Conservation (phyloP, 2,113 vertebrate species). For the Clarias batrachus region DNA sequence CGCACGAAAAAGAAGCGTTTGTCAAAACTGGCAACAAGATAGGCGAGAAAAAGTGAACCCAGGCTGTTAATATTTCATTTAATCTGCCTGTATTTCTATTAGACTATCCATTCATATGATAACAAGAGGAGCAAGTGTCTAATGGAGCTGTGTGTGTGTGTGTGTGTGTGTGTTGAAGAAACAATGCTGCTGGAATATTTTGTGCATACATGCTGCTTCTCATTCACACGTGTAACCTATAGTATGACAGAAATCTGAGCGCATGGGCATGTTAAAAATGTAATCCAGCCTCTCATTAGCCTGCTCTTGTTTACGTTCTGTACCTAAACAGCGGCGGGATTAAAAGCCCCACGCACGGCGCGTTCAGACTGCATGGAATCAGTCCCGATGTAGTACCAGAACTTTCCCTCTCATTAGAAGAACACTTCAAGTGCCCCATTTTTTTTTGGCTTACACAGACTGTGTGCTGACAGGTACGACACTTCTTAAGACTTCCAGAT, state of each 20-base stretch:
- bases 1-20: constrained; percentile 20
- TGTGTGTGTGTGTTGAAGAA: neutral
- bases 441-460: constrained; percentile 68
- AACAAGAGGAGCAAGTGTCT: constrained; percentile 20
- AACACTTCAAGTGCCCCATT: constrained; percentile 73
- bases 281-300: constrained; percentile 43
- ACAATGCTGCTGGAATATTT: neutral
- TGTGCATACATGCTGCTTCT: neutral
- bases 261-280: constrained; percentile 18
- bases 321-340: constrained; percentile 45
- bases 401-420: constrained; percentile 64
- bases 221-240: constrained; percentile 1
- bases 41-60: neutral
- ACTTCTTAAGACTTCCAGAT: constrained; percentile 72
- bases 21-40: constrained; percentile 9
- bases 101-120: constrained; percentile 32
- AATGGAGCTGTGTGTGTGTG: neutral
- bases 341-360: constrained; percentile 62
- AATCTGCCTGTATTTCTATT: constrained; percentile 31
- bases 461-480: constrained; percentile 71
- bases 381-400: constrained; percentile 62
- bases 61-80: constrained; percentile 28
- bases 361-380: constrained; percentile 70
- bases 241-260: neutral
- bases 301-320: constrained; percentile 43